phyloP scores from a whole-genome alignment of 2,113 vertebrate species.

The Lycaon pictus region DNA sequence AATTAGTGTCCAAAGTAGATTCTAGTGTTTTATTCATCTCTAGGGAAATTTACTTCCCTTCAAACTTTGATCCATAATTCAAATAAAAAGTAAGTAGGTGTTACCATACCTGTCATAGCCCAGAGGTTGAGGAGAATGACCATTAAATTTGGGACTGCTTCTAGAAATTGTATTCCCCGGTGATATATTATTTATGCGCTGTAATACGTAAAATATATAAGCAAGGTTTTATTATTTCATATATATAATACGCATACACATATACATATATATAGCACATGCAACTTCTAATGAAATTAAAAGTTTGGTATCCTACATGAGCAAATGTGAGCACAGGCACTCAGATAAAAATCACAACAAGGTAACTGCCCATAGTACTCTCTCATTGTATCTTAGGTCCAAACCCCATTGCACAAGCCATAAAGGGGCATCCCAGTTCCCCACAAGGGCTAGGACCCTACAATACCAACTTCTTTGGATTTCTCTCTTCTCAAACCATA shows the following conservation, averaged over 20 bases:
- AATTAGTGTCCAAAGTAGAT: background rate
- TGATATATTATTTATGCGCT: slow-evolving; percentile 89
- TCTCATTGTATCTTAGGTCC: background rate
- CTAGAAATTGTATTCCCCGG: slow-evolving; percentile 89
- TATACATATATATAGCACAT: background rate
- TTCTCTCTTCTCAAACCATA: background rate
- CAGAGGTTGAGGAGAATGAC: slow-evolving; percentile 87
- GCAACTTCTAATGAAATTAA: slow-evolving; percentile 12
- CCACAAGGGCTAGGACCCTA: background rate
- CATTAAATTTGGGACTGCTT: slow-evolving; percentile 90
- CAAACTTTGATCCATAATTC: slow-evolving; percentile 33
- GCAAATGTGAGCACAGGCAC: background rate
- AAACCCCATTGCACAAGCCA: background rate
- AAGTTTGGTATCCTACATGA: background rate
- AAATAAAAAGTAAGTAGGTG: background rate
- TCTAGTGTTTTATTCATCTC: background rate
- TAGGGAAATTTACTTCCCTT: slow-evolving; percentile 39
- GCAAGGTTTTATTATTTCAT: background rate
- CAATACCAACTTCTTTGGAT: background rate
- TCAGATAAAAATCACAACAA: background rate
- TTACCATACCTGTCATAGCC: slow-evolving; percentile 91
- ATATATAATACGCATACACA: background rate
- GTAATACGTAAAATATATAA: slow-evolving; percentile 83
- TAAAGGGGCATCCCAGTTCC: background rate
- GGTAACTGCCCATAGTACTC: background rate